Percentiles rank a stretch among this genome's conserved stretches.
These are phyloP conservation scores for Nebria ingens DNA, from an alignment of 1,140 invertebrate species.

Conservation along the genomic window DNA sequence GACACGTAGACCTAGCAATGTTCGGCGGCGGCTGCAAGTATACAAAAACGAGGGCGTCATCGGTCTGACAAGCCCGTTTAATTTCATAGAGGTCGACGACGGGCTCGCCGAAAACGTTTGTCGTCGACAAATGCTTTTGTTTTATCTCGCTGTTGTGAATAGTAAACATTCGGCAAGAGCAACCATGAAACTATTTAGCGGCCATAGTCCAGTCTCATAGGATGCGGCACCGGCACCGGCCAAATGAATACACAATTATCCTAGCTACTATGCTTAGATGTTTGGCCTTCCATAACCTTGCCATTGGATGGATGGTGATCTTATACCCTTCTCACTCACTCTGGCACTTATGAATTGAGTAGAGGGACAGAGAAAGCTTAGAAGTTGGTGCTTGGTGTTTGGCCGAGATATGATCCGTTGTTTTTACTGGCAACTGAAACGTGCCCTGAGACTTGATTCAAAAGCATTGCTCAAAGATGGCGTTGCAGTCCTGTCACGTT, in stretches of 20 bases:
- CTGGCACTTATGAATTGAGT: no score
- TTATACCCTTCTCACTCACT: background rate
- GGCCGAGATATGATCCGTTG: constrained; percentile 4
- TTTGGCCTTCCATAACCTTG: background rate
- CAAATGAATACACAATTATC: background rate
- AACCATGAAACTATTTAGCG: background rate
- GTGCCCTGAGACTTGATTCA: constrained; percentile 1
- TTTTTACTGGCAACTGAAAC: background rate
- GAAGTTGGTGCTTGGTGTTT: background rate
- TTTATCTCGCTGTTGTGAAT: background rate
- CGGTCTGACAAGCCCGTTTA: background rate
- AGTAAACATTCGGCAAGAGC: background rate
- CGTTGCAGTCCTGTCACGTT: constrained; percentile 3
- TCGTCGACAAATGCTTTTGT: background rate
- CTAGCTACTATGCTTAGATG: background rate
- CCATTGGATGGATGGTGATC: background rate
- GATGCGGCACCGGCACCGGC: no score
- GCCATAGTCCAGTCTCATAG: background rate
- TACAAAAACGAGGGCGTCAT: background rate
- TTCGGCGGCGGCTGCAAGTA: background rate
- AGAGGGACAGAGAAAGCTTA: no score
- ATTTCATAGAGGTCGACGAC: background rate
- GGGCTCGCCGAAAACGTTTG: no score
- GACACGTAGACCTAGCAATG: background rate
- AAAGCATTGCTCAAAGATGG: constrained; percentile 1